Percentiles rank a stretch among this genome's conserved stretches.
Conservation (phyloP, 2,888 invertebrate genomes). For the Drosophila putrida region DNA sequence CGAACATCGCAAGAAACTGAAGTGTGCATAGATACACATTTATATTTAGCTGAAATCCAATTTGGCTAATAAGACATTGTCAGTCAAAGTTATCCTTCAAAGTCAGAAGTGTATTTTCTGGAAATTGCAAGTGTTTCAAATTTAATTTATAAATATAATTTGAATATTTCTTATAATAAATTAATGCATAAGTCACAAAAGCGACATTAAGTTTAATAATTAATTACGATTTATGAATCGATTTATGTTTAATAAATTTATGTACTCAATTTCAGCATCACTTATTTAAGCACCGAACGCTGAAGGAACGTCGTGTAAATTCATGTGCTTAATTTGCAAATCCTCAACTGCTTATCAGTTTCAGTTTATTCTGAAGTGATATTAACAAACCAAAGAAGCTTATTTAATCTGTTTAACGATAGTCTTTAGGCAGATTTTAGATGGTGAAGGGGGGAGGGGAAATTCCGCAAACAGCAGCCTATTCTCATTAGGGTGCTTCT, state of each 20-base stretch:
- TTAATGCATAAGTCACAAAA: no score
- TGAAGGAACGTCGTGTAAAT: background rate
- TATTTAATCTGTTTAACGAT: constrained; percentile 17
- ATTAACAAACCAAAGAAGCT: constrained; percentile 6
- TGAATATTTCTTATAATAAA: no score
- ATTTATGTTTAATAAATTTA: background rate
- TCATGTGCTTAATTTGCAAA: background rate
- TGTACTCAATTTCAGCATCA: background rate
- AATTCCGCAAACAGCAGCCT: background rate
- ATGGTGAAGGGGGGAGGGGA: background rate
- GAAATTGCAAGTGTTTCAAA: no score
- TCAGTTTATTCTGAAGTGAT: background rate
- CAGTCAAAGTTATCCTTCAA: constrained; percentile 28
- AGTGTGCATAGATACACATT: constrained; percentile 16
- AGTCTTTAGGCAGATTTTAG: background rate
- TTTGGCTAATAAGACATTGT: constrained; percentile 69
- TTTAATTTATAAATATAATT: background rate
- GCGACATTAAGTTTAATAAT: no score
- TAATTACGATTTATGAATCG: no score
- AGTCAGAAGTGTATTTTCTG: background rate
- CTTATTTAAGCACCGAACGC: background rate
- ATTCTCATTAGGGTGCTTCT: background rate
- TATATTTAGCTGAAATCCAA: constrained; percentile 61
- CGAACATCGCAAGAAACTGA: constrained; percentile 34
- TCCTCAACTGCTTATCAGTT: constrained; percentile 1